Evolutionary conservation across 1,140 invertebrate species (phyloP).

Genomic region (Ceratoteleas bidentatus): DNA sequence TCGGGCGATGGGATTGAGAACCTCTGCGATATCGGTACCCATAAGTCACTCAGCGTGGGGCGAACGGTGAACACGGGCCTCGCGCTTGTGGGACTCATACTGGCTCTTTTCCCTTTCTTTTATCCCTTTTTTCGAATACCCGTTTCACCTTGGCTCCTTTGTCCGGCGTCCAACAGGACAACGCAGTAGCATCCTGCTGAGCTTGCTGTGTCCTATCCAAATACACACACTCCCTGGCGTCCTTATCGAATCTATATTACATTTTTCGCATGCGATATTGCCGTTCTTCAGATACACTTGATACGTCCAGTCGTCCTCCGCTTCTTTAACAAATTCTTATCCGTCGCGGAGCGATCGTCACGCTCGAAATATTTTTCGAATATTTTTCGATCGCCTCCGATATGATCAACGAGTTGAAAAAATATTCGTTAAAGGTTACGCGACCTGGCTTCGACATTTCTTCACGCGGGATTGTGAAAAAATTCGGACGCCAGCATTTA

Average conservation of each 20-base stretch:
- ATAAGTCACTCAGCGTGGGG: slow-evolving; percentile 65
- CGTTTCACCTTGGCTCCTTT: slow-evolving; percentile 33
- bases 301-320: not conserved
- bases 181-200: slow-evolving; percentile 46
- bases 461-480: too few species aligned
- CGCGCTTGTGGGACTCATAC: slow-evolving; percentile 33
- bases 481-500: too few species aligned
- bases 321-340: slow-evolving; percentile 10
- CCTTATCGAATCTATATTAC: slow-evolving; percentile 50
- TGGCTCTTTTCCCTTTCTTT: slow-evolving; percentile 49
- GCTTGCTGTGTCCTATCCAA: slow-evolving; percentile 36
- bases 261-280: slow-evolving; percentile 38
- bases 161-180: slow-evolving; percentile 42
- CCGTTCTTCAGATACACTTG: slow-evolving; percentile 24
- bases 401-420: too few species aligned
- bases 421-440: too few species aligned
- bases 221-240: slow-evolving; percentile 27
- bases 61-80: slow-evolving; percentile 43
- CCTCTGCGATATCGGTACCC: slow-evolving; percentile 45
- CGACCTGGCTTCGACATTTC: too few species aligned
- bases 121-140: slow-evolving; percentile 21
- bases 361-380: too few species aligned
- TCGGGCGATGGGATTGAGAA: slow-evolving; percentile 45
- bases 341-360: not conserved
- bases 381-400: too few species aligned